A percentile compares a stretch with the other conserved stretches of the same genome.
Conservation (phyloP, 2,113 vertebrate species). For the Salvator merianae region DNA sequence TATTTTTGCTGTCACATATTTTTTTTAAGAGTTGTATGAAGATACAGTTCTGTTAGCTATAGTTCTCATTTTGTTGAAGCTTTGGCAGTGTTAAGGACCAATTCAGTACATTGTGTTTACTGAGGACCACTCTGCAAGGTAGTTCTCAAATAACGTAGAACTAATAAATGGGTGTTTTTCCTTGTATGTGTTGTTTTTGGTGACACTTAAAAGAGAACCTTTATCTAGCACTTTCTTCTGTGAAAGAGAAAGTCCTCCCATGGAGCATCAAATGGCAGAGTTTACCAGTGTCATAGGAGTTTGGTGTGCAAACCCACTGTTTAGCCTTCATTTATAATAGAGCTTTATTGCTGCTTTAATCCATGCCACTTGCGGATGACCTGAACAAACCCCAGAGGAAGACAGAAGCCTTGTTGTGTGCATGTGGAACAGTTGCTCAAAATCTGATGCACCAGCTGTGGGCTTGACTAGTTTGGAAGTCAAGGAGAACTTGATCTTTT, state of each 20-base stretch:
- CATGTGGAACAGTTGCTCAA: conserved; percentile 84
- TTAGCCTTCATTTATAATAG: conserved; percentile 51
- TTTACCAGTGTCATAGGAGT: not conserved
- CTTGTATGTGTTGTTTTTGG: rapidly evolving
- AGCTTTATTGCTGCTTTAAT: conserved; percentile 71
- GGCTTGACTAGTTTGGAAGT: conserved; percentile 75
- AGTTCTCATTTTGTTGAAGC: not conserved
- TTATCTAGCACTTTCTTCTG: rapidly evolving
- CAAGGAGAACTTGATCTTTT: conserved; percentile 81
- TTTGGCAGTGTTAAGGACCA: not conserved
- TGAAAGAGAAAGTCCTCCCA: not conserved
- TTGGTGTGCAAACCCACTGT: conserved; percentile 11
- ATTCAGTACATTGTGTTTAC: not conserved
- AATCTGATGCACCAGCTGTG: conserved; percentile 87
- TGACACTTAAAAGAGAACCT: not conserved
- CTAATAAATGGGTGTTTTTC: too few species aligned
- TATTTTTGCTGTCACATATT: not conserved
- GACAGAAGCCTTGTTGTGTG: conserved; percentile 87
- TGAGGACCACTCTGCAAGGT: not conserved
- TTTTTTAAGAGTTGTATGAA: not conserved
- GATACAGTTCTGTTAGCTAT: not conserved
- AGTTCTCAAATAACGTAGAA: not conserved
- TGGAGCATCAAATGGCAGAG: not conserved
- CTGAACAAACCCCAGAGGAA: conserved; percentile 73
- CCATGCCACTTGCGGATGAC: conserved; percentile 74